A percentile compares a stretch with the other conserved stretches of the same genome.
Conservation (phyloP, 2,113 vertebrate species). For the Brachyhypopomus occidentalis region DNA sequence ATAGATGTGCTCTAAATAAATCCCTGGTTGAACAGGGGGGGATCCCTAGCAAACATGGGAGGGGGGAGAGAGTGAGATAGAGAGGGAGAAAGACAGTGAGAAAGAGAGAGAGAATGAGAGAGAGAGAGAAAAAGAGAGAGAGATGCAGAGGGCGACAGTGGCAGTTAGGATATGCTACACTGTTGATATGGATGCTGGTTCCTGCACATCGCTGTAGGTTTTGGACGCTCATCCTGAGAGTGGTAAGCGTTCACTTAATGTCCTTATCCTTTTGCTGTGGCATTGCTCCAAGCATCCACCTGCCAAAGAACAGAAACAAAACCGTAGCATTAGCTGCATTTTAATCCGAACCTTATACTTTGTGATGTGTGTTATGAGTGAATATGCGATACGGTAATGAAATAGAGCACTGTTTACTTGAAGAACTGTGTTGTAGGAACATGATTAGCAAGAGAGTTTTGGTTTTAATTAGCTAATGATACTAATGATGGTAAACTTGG, state of each 20-base stretch:
- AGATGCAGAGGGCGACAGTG: no score
- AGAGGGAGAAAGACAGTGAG: conserved; percentile 23
- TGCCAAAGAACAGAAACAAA: neutral
- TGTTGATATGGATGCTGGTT: neutral
- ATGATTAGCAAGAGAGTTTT: no score
- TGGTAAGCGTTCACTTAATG: conserved; percentile 13
- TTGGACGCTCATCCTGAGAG: neutral
- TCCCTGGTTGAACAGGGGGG: conserved; percentile 60
- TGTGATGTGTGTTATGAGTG: no score
- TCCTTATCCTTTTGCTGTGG: neutral
- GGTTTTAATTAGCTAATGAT: no score
- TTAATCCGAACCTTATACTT: no score
- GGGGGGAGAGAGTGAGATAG: conserved; percentile 18
- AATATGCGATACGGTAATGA: no score
- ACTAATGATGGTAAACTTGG: no score
- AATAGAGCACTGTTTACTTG: no score
- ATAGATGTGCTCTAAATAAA: conserved; percentile 59
- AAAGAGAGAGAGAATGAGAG: conserved; percentile 17
- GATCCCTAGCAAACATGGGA: conserved; percentile 43
- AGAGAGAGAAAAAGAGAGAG: conserved; percentile 3
- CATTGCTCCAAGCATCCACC: neutral
- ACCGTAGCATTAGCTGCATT: neutral
- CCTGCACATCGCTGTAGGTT: neutral
- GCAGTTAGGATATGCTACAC: neutral
- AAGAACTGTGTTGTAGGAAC: no score